Evolutionary conservation across 2,888 invertebrate genomes (phyloP), one percentile per base, ranked within the genome.

Genomic region (Oasisia sp.): DNA sequence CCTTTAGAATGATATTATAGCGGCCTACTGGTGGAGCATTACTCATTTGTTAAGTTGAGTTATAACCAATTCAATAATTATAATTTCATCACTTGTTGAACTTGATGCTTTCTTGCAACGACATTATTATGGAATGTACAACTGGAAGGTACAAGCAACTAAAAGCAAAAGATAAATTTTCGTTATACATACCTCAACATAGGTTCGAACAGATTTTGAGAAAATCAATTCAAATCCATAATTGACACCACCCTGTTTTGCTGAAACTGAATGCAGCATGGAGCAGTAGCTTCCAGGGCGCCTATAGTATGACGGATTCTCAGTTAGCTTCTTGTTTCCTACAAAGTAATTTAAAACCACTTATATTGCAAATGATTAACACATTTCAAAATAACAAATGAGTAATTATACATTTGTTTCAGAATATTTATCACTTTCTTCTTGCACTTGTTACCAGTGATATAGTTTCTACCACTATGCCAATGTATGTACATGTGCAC

Each of bases 281-380:
- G 95, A 95, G 91, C 96, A 96, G 93, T 97, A 97, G n/a, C 95
- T 93, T 0, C 95, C 93, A 8, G 97, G 96, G 32, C 96, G 95
- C 89, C 97, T 94, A 94, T 97, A 97, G 90, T 95, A 93, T 14
- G 96, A 95, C 0, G 96, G 96, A 93, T 96, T 96, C 19, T 58
- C 58, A 58, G n/a, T 44, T 32, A 14, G 12, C 14, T 58, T 58
- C 19, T 19, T 58, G 58, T 58, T 58, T 58, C 58, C 58, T 58
- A 14, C 58, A 58, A 58, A 14, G 27, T 58, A 0, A 58, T 58
- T 58, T 58, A 58, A 58, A 58, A 58, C 19, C 19, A 58, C 5
- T 58, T 27, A 14, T 58, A 27, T 14, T 58, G 58, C 27, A 58
- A 5, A 5, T 27, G 19, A 58, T 58, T 19, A 58, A 58, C 19